These are phyloP conservation scores for Acanthosoma haemorrhoidale DNA, from an alignment of 2,888 invertebrate genomes.

Conservation along the genomic window DNA sequence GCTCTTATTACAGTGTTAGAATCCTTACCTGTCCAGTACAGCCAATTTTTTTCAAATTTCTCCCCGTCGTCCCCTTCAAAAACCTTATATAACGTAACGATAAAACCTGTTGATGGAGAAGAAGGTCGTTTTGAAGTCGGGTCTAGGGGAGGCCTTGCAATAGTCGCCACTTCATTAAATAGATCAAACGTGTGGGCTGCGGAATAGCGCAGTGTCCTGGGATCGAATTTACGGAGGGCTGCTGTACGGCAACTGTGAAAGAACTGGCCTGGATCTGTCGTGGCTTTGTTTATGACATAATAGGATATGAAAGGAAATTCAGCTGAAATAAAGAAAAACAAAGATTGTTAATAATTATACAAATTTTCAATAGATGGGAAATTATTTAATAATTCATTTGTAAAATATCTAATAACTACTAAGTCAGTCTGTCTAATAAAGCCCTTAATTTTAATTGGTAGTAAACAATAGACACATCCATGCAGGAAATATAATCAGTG, in stretches of 20 bases:
- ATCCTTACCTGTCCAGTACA: conserved; percentile 76
- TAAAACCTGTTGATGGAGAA: conserved; percentile 78
- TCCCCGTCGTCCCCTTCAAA: conserved; percentile 92
- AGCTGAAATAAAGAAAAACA: conserved; percentile 52
- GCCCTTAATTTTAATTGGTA: no score
- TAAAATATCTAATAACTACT: neutral
- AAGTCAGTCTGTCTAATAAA: no score
- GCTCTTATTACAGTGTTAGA: neutral
- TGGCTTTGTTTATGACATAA: conserved; percentile 81
- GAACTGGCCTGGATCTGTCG: conserved; percentile 78
- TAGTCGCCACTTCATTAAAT: conserved; percentile 86
- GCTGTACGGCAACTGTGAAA: conserved; percentile 79
- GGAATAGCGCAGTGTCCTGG: conserved; percentile 71
- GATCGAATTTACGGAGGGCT: conserved; percentile 80
- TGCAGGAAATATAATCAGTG: no score
- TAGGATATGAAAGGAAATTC: conserved; percentile 89
- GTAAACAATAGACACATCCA: no score
- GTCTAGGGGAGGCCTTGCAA: conserved; percentile 78
- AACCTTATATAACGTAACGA: conserved; percentile 88
- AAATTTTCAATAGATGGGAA: neutral
- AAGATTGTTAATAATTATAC: no score
- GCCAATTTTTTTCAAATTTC: conserved; percentile 87
- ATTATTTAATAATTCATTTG: neutral
- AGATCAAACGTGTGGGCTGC: conserved; percentile 82
- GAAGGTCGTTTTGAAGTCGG: conserved; percentile 74